Percentiles rank a stretch among this genome's conserved stretches.
Conservation (phyloP, 2,113 vertebrate genomes). For the Micronycteris hirsuta region DNA sequence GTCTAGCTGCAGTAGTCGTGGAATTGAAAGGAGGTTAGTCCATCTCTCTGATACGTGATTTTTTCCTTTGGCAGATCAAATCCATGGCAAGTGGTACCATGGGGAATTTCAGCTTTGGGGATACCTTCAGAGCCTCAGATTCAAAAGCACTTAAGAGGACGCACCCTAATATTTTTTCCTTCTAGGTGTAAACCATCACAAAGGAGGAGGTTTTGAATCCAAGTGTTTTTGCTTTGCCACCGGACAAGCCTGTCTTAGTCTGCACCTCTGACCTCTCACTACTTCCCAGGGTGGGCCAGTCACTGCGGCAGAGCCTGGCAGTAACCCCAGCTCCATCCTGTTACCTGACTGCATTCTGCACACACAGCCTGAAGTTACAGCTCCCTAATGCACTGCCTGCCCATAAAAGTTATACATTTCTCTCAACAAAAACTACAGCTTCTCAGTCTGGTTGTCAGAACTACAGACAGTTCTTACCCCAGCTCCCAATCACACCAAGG, state of each 20-base stretch:
- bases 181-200: not conserved
- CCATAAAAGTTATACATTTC: not conserved
- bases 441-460: not conserved
- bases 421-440: slow-evolving; percentile 19
- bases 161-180: not conserved
- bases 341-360: not conserved
- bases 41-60: not conserved
- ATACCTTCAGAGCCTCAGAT: not conserved
- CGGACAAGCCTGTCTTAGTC: not conserved
- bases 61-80: not conserved
- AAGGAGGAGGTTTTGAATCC: not conserved
- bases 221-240: not conserved
- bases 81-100: not conserved
- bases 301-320: not conserved
- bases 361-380: not conserved
- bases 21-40: not conserved
- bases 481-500: not conserved
- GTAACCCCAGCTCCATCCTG: not conserved
- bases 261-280: not conserved
- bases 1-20: not conserved
- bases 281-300: not conserved
- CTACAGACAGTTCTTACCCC: not conserved
- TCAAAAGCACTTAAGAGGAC: not conserved
- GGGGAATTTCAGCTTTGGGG: not conserved
- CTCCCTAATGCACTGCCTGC: not conserved